Evolutionary conservation across 1,140 invertebrate genomes (phyloP).

Genomic region (Lysiphlebus fabarum): DNA sequence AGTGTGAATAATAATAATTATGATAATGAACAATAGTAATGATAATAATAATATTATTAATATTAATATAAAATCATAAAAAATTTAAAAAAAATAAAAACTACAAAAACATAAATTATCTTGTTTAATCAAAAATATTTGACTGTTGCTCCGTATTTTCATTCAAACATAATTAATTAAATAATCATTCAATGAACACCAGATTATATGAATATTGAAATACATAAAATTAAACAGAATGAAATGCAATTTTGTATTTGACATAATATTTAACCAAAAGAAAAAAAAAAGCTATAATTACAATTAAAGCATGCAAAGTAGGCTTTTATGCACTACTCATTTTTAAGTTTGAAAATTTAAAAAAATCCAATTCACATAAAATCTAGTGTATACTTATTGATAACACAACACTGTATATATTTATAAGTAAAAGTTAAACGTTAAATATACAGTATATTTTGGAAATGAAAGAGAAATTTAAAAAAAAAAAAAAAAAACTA

Average conservation of each 20-base stretch:
- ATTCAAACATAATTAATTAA: conserved; percentile 25
- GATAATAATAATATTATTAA: conserved; percentile 19
- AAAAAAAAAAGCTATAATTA: too few species aligned
- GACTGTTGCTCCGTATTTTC: conserved; percentile 3
- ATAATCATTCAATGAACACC: conserved; percentile 27
- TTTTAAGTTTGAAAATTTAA: conserved; percentile 40
- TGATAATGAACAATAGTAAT: too few species aligned
- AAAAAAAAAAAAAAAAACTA: conserved; percentile 39
- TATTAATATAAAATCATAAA: conserved; percentile 22
- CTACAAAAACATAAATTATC: background rate
- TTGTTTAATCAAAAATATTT: background rate
- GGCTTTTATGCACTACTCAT: conserved; percentile 46
- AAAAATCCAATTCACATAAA: conserved; percentile 21
- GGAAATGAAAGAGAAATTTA: conserved; percentile 43
- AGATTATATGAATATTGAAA: background rate
- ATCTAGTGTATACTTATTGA: conserved; percentile 41
- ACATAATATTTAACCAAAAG: background rate
- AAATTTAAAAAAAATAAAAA: conserved; percentile 16
- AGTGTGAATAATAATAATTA: conserved; percentile 35
- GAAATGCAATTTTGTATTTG: too few species aligned
- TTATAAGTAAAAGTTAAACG: conserved; percentile 54
- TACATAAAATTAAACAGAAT: too few species aligned
- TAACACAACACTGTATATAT: conserved; percentile 52
- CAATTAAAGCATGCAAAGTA: conserved; percentile 23
- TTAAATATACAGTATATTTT: conserved; percentile 56